Conservation (phyloP, 1,140 invertebrate species). For the Brachionus manjavacas region DNA sequence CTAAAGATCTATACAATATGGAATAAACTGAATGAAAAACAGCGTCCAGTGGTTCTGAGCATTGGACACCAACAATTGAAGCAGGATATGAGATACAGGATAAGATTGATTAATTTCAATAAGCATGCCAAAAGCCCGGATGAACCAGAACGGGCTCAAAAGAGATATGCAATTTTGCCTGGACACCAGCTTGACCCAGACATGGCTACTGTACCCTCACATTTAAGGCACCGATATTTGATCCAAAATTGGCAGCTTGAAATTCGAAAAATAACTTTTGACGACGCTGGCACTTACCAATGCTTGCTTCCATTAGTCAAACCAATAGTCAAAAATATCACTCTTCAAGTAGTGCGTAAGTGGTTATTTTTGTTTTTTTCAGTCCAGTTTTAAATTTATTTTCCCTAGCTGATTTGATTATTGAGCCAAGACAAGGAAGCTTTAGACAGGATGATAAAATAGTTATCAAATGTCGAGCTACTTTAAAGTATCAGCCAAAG, state of each 20-base stretch:
- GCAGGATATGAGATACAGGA: slow-evolving; percentile 35
- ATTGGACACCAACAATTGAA: slow-evolving; percentile 29
- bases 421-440: slow-evolving; percentile 27
- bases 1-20: slow-evolving; percentile 31
- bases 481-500: slow-evolving; percentile 16
- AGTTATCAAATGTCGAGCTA: slow-evolving; percentile 26
- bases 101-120: slow-evolving; percentile 9
- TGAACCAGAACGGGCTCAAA: neutral
- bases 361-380: neutral
- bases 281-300: slow-evolving; percentile 33
- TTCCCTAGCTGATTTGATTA: slow-evolving; percentile 7
- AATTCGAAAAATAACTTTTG: slow-evolving; percentile 22
- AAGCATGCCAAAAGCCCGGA: neutral
- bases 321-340: slow-evolving; percentile 31
- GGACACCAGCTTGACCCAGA: neutral
- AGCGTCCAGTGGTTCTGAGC: slow-evolving; percentile 22
- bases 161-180: neutral
- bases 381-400: neutral
- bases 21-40: slow-evolving; percentile 33
- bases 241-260: slow-evolving; percentile 36
- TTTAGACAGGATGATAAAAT: slow-evolving; percentile 40
- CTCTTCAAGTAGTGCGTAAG: slow-evolving; percentile 42
- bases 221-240: neutral
- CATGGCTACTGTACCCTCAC: neutral
- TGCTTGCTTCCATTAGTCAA: slow-evolving; percentile 35